Base-by-base conservation (phyloP, 2,888 invertebrate species). In the Chrysotoxum bicinctum region DNA sequence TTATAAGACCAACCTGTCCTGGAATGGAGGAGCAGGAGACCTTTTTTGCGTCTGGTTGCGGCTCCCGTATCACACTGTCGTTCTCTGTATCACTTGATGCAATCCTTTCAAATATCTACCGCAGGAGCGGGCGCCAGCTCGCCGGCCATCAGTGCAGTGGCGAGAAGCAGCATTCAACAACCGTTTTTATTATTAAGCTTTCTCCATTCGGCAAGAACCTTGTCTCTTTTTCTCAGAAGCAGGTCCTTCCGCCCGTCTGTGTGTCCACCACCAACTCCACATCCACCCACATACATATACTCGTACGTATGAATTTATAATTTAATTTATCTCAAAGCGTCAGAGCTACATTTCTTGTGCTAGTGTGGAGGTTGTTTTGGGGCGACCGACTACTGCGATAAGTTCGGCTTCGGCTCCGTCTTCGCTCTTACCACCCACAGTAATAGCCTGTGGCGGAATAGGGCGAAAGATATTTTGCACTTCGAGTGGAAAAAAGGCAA, bases 401-500 rank as follows among this genome's bases (percentile, higher is more conserved):
- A 50, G 21, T 48, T 48, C 12, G 21, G n/a, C 26, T 26, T 26
- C 26, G 26, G n/a, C 50, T 50, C 26, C 23, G 23, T 7, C n/a
- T 50, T 50, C 30, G 14, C 3, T 8, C 3, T 8, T 16, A 2
- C 43, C 62, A 62, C 26, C 62, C 16, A 23, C 37, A 50, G 75
- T 70, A 81, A 77, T 77, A 82, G 81, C 81, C 52, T 23, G 50
- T n/a, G 56, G 56, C 40, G 14, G 58, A 52, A 48, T 40, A 30
- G 50, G 70, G 70, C 64, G 40, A 72, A 68, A 66, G 76, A 82
- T 82, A 77, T 77, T 82, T 82, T 82, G 76, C 76, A 72, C 77
- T 82, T 76, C 66, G 76, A 82, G 70, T 77, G 66, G 50, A 77
- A 80, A 64, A 82, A 82, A 82, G 72, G 76, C 70, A 76, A 82